Evolutionary conservation across 2,888 invertebrate species (phyloP), one percentile per base, ranked within the genome.

Genomic region (Griposia aprilina): DNA sequence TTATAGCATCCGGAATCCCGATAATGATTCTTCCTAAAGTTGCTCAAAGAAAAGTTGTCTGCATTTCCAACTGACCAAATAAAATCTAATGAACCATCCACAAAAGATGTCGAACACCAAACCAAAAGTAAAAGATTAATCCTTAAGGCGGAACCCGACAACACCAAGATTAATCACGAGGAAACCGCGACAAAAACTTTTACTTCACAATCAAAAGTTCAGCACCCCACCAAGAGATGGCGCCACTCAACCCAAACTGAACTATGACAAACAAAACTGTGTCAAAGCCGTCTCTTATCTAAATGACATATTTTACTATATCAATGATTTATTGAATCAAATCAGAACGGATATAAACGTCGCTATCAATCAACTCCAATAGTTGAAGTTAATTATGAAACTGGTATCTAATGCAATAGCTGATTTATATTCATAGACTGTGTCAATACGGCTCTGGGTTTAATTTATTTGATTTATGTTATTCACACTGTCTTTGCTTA

Each of bases 251-350:
- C 81, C 50, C 88, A 68, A 84, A 72, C 45, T 76, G 52, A 78
- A 78, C 70, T 65, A 41, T 41, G 72, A 80, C 78, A 70, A 17
- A 78, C 78, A 69, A 89, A 95, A 92, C 90, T 94, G 85, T 94
- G 94, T 94, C 94, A 95, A 94, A 95, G 93, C 90, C 94, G 91
- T 91, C 91, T 90, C 90, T 90, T 88, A 90, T 94, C 93, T 90
- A 88, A 90, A 91, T 89, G 90, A 87, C 90, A 87, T 88, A 92
- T 92, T 93, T 92, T 91, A 93, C 91, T 89, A 90, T 89, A 88
- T 84, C 78, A 76, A 82, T 93, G 93, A 95, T 93, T 92, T 93
- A 94, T 92, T 88, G 84, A 88, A 89, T 84, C 88, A 90, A 93
- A 92, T 93, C 90, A 88, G 88, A 92, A 87, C 90, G 90, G 88